Percentiles rank a stretch among this genome's conserved stretches.
These are phyloP conservation scores for Balearica regulorum DNA, from an alignment of 2,797 vertebrate genomes.

Conservation along the genomic window DNA sequence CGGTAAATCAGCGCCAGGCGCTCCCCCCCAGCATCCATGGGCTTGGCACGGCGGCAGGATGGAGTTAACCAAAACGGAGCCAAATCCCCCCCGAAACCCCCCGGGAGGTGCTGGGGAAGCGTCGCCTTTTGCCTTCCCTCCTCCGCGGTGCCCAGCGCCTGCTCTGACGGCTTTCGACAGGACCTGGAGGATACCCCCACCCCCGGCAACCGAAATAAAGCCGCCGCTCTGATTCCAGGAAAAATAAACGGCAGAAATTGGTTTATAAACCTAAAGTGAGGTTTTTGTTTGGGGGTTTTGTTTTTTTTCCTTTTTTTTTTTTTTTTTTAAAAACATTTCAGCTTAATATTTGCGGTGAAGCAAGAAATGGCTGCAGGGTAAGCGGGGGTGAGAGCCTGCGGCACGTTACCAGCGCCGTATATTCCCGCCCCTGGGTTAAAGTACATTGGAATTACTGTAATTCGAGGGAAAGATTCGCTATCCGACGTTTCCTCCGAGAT, in stretches of 20 bases:
- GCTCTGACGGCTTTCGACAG: too few species aligned
- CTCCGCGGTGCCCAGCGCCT: neutral
- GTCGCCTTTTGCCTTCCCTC: too few species aligned
- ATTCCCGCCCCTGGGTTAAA: neutral
- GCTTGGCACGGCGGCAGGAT: neutral
- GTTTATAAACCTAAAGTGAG: fast-evolving
- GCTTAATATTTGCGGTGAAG: neutral
- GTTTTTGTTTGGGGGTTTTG: neutral
- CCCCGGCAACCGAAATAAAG: neutral
- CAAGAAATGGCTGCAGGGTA: neutral
- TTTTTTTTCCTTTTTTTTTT: neutral
- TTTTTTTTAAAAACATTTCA: neutral
- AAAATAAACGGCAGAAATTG: neutral
- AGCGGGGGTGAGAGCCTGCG: neutral
- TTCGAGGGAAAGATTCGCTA: neutral
- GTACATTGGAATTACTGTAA: fast-evolving
- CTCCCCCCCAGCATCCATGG: neutral
- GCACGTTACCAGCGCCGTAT: neutral
- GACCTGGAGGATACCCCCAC: too few species aligned
- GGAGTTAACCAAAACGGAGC: neutral
- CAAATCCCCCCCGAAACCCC: too few species aligned
- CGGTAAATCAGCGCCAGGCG: too few species aligned
- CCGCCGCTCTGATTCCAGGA: neutral
- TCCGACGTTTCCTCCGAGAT: too few species aligned
- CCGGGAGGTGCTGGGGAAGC: neutral